Percentiles rank a stretch among this genome's conserved stretches.
Evolutionary conservation across 2,113 vertebrate genomes (phyloP).

Genomic region (Psettodes erumei): DNA sequence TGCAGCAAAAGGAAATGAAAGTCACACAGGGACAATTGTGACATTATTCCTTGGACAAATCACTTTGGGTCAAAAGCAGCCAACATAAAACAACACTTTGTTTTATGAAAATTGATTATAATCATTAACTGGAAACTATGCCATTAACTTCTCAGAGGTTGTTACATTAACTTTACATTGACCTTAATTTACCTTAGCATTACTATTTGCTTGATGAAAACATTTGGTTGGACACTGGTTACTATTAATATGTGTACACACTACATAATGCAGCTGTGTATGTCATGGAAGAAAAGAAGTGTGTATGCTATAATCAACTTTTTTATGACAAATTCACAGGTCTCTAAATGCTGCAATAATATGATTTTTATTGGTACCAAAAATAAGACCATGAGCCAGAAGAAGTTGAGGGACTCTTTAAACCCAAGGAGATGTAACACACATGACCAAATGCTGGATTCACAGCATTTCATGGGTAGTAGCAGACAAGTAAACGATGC

Average conservation of each 20-base stretch:
- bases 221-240: not conserved
- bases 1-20: not conserved
- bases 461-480: constrained; percentile 5
- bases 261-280: not conserved
- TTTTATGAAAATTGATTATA: not conserved
- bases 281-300: not conserved
- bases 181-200: not conserved
- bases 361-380: not conserved
- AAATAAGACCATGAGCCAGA: constrained; percentile 4
- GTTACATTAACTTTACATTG: not conserved
- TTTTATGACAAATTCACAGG: not conserved
- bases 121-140: not conserved
- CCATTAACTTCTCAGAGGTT: not conserved
- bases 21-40: not conserved
- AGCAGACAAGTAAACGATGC: constrained; percentile 31
- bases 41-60: not conserved
- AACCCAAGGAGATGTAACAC: not conserved
- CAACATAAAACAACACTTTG: not conserved
- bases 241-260: no score
- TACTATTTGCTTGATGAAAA: not conserved
- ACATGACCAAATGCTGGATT: constrained; percentile 33
- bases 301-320: not conserved
- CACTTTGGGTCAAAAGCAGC: not conserved
- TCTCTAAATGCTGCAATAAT: not conserved
- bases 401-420: constrained; percentile 8